phyloP scores from a whole-genome alignment of 2,888 invertebrate species.

The Callyntrura guangdongensis region DNA sequence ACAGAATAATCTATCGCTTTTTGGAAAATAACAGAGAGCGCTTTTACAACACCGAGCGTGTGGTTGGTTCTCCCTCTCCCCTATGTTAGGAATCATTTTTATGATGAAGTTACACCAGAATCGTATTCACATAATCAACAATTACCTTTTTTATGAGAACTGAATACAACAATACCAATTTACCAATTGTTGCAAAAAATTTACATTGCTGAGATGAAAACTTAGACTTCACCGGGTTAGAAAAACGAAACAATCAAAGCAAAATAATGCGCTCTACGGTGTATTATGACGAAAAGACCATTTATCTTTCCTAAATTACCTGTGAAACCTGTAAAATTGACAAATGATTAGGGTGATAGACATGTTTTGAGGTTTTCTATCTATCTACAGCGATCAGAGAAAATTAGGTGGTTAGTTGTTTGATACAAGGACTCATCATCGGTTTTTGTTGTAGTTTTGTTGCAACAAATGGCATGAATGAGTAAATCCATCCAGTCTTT shows the following conservation, averaged over 20 bases:
- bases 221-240: not conserved
- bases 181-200: not conserved
- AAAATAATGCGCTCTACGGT: not conserved
- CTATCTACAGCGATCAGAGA: not conserved
- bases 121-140: slow-evolving; percentile 6
- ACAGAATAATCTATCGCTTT: not conserved
- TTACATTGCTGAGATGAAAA: not conserved
- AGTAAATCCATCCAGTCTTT: slow-evolving; percentile 51
- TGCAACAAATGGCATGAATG: not conserved
- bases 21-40: not conserved
- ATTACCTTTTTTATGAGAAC: not conserved
- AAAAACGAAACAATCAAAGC: slow-evolving; percentile 42
- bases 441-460: slow-evolving; percentile 23
- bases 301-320: slow-evolving; percentile 58
- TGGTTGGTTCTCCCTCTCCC: not conserved
- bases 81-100: slow-evolving; percentile 3
- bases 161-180: not conserved
- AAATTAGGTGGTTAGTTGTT: slow-evolving; percentile 56
- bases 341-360: slow-evolving; percentile 53
- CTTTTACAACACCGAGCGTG: not conserved
- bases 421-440: slow-evolving; percentile 48
- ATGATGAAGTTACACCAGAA: not conserved
- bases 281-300: slow-evolving; percentile 41
- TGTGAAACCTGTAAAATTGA: slow-evolving; percentile 66
- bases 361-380: slow-evolving; percentile 59